Evolutionary conservation across 2,888 invertebrate species (phyloP), one percentile per base, ranked within the genome.

Genomic region (Miltochrista miniata): DNA sequence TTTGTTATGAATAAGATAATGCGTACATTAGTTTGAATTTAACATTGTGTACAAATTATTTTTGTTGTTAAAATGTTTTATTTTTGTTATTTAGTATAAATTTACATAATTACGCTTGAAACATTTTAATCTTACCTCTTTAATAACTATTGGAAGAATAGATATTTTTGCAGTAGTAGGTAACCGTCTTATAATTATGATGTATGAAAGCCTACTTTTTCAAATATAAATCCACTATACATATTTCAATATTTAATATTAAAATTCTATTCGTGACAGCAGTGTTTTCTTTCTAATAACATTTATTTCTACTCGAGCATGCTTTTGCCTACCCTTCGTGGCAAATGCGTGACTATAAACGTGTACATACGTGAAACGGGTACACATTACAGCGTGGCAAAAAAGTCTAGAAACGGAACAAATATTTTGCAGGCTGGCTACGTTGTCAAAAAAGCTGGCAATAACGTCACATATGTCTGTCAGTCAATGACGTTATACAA

Each of bases 21-120:
- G 34, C 30, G 18, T 42, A 39, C 38, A 31, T 48, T 62, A 51
- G 54, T 61, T 65, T 51, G 51, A 56, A 49, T 51, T 60, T 51
- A 58, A 65, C 43, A 49, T 63, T 55, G 39, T 62, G 55, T 64
- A 62, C 51, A 59, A 66, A 57, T 59, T 67, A 56, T 67, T 67
- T 64, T 67, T 67, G 64, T 66, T 31, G 31, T 31, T 67, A 44
- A 52, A 59, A 63, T 54, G 52, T 62, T 67, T 62, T 67, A 67
- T 56, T 62, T 64, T 41, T 62, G 51, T 67, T 67, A 56, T 45
- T 57, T 47, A 56, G 56, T 60, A 33, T 57, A 54, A 56, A 56
- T 45, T 51, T 47, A 50, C 18, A 24, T 24, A n/a, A n/a, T n/a
- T n/a, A 24, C 18, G 35, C 39, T 29, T 18, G 46, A 24, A 45